phyloP scores from a whole-genome alignment of 2,888 invertebrate species.

The Spisula solida region DNA sequence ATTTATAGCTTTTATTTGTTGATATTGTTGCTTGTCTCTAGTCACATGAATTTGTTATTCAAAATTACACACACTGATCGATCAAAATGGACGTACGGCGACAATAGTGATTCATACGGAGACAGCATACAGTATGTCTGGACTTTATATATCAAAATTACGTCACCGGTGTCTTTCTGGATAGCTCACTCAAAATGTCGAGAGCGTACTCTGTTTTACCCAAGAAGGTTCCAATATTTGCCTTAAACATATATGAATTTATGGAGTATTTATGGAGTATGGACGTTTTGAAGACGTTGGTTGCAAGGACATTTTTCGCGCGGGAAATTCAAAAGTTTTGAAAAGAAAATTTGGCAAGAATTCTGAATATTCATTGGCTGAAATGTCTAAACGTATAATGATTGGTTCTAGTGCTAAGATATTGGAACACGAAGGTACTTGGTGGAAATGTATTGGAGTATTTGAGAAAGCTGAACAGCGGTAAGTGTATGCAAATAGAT shows the following conservation, averaged over 20 bases:
- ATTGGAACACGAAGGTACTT: slow-evolving; percentile 79
- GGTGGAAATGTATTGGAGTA: slow-evolving; percentile 75
- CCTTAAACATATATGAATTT: slow-evolving; percentile 72
- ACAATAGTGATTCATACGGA: slow-evolving; percentile 65
- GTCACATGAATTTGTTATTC: slow-evolving; percentile 54
- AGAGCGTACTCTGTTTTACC: slow-evolving; percentile 79
- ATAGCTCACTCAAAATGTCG: slow-evolving; percentile 74
- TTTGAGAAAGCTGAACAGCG: slow-evolving; percentile 72
- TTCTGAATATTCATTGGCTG: slow-evolving; percentile 60
- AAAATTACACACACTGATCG: slow-evolving; percentile 22
- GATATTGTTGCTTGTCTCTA: slow-evolving; percentile 51
- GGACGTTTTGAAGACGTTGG: slow-evolving; percentile 71
- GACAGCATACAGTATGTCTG: slow-evolving; percentile 76
- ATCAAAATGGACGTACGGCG: slow-evolving; percentile 72
- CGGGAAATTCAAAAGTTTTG: slow-evolving; percentile 77
- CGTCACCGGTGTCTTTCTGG: slow-evolving; percentile 81
- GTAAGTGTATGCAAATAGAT: slow-evolving; percentile 65
- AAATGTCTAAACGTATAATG: slow-evolving; percentile 64
- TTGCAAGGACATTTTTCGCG: slow-evolving; percentile 75
- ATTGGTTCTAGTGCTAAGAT: slow-evolving; percentile 77
- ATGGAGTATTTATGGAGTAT: slow-evolving; percentile 50
- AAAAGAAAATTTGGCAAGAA: slow-evolving; percentile 61
- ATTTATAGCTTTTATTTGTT: slow-evolving; percentile 50
- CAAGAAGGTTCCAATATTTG: slow-evolving; percentile 76
- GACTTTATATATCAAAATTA: slow-evolving; percentile 76